Percentiles rank a stretch among this genome's conserved stretches.
Conservation (phyloP, 92 coral and sea anemone genomes). For the Umimayanthus kanabou region DNA sequence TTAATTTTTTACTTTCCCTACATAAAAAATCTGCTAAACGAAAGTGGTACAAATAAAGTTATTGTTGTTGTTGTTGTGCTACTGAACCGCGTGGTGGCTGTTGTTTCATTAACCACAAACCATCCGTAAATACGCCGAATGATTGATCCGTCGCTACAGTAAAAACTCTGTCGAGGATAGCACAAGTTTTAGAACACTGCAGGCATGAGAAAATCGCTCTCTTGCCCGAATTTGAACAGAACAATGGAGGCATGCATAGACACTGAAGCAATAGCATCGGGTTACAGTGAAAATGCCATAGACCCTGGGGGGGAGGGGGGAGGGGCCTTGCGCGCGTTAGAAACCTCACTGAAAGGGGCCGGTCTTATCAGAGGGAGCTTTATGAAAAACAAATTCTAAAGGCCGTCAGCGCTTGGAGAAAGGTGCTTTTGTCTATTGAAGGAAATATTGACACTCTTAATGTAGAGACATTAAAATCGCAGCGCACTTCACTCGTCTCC, state of each 20-base stretch:
- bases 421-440: constrained; percentile 3
- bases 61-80: no score
- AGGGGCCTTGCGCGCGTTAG: constrained; percentile 12
- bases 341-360: constrained; percentile 8
- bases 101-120: no score
- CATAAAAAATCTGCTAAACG: no score
- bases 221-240: background rate
- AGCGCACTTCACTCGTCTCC: constrained; percentile 8
- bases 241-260: constrained; percentile 12
- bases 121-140: no score
- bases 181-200: background rate
- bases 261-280: background rate
- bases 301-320: constrained; percentile 6
- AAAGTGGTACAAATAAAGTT: no score
- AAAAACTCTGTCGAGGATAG: background rate
- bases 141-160: background rate
- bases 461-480: constrained; percentile 16
- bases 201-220: constrained; percentile 15
- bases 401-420: constrained; percentile 8
- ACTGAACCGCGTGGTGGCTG: no score
- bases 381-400: constrained; percentile 1
- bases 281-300: background rate
- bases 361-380: background rate
- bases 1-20: no score
- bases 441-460: constrained; percentile 13